A percentile compares a stretch with the other conserved stretches of the same genome.
Evolutionary conservation across 1,140 invertebrate species (phyloP).

Genomic region (Eumaeus atala): DNA sequence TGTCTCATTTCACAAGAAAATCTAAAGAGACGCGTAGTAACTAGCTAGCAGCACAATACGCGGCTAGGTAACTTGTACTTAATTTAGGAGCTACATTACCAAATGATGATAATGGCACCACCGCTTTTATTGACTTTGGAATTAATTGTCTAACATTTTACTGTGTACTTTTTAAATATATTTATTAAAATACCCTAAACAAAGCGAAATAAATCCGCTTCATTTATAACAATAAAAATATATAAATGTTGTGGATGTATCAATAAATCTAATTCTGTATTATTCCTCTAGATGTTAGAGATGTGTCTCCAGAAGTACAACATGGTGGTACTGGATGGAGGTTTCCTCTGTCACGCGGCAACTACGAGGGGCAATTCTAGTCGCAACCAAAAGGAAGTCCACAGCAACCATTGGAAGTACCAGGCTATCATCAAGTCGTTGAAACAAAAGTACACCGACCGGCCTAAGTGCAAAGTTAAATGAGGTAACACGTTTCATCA

Average conservation of each 20-base stretch:
- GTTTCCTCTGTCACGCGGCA: constrained; percentile 86
- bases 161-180: too few species aligned
- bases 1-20: too few species aligned
- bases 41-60: too few species aligned
- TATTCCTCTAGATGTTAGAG: constrained; percentile 81
- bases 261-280: too few species aligned
- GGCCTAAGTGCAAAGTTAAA: constrained; percentile 74
- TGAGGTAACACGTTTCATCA: constrained; percentile 33
- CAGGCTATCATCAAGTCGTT: constrained; percentile 76
- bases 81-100: too few species aligned
- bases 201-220: too few species aligned
- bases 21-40: too few species aligned
- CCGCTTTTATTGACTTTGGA: not conserved
- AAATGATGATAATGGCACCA: too few species aligned
- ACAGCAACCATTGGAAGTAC: constrained; percentile 78
- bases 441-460: constrained; percentile 75
- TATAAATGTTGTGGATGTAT: too few species aligned
- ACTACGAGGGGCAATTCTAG: constrained; percentile 69
- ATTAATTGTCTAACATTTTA: too few species aligned
- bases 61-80: too few species aligned
- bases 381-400: constrained; percentile 69
- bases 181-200: constrained; percentile 3
- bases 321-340: constrained; percentile 84
- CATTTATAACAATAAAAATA: too few species aligned
- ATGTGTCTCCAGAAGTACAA: constrained; percentile 85